Base-by-base conservation (phyloP, 2,888 invertebrate genomes). In the Leuctra nigra region DNA sequence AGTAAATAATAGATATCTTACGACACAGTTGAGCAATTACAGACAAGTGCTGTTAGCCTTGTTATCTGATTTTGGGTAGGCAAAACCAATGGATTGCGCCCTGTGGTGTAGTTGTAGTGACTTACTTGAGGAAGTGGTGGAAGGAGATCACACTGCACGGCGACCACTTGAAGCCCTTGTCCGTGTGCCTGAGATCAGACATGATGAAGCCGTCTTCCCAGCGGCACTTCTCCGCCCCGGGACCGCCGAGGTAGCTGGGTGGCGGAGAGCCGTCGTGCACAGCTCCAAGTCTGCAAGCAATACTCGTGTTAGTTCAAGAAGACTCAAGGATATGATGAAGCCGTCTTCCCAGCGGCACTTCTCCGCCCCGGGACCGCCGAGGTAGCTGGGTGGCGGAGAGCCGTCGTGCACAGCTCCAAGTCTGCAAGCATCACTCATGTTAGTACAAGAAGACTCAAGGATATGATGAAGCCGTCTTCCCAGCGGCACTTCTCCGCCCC, bases 181-280 rank as follows among this genome's bases (percentile, higher is more conserved):
- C 94, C 1, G 94, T 94, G 72, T 94, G 94, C 66, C 94, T 77
- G 61, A 95, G 78, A 74, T 95, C 94, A 54, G 91, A 91, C 93
- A 94, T 95, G 68, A 95, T 95, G 76, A 87, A 95, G 55, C 94
- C 94, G 71, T 95, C 94, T 69, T 94, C 92, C 94, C 94, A 94
- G 64, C 92, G 83, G 66, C 94, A 95, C 68, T 91, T 91, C 70
- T 92, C 91, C 18, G 94, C 94, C 14, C 94, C 94, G 0, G 94
- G 94, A 23, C 94, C 94, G 46, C 94, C 94, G 46, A 95, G 79
- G 70, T 95, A 94, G 41, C 91, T 91, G 4, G 94, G 94, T 36
- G 94, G 93, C 1, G 94, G 93, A 63, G 93, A 93, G 52, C 94
- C 94, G 69, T 95, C 94, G 72, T 95, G 94, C n/a, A 95, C 94